Evolutionary conservation across 92 coral and sea anemone species (phyloP).

Genomic region (Epizoanthus scotinus): DNA sequence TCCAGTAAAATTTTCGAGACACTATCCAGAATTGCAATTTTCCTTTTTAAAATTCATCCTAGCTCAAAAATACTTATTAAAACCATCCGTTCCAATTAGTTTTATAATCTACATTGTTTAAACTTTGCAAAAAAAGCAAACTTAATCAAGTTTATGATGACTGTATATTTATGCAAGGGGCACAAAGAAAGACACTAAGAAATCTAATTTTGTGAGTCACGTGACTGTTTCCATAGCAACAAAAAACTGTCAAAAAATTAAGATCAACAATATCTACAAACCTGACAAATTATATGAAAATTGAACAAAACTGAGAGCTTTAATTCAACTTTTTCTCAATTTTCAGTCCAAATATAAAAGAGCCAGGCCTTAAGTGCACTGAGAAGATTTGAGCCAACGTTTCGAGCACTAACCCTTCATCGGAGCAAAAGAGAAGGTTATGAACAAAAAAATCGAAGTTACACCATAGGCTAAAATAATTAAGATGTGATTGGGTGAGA

Average conservation of each 20-base stretch:
- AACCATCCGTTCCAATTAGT: background rate
- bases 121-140: background rate
- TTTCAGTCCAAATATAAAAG: slow-evolving; percentile 4
- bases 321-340: background rate
- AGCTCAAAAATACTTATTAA: background rate
- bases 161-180: slow-evolving; percentile 14
- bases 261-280: background rate
- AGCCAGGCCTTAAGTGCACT: slow-evolving; percentile 35
- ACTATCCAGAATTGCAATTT: background rate
- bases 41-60: background rate
- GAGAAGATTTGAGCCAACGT: no score
- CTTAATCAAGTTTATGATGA: background rate
- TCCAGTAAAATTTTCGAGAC: background rate
- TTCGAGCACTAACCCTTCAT: no score
- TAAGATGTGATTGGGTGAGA: no score
- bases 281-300: slow-evolving; percentile 10
- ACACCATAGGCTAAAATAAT: no score
- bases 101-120: background rate
- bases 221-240: slow-evolving; percentile 20
- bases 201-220: background rate
- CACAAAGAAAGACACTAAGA: background rate
- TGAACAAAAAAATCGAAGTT: no score
- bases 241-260: background rate
- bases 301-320: slow-evolving; percentile 10
- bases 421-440: no score